A percentile compares a stretch with the other conserved stretches of the same genome.
These are phyloP conservation scores for Schizotus pectinicornis DNA, from an alignment of 2,888 invertebrate genomes.

Conservation along the genomic window DNA sequence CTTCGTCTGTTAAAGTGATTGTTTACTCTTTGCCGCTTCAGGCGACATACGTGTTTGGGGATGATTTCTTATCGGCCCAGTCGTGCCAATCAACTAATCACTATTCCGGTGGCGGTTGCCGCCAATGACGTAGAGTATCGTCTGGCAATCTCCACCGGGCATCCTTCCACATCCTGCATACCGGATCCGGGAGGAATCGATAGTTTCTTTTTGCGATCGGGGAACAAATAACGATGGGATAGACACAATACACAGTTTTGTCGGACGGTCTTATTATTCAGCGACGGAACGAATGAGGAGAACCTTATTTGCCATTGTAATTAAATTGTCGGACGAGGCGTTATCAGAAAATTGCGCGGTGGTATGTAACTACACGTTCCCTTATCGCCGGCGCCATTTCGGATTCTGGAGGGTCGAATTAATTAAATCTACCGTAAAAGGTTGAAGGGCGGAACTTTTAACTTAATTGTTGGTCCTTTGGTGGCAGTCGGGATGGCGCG, in stretches of 20 bases:
- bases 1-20: too few species aligned
- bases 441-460: constrained; percentile 22
- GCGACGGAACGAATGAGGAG: too few species aligned
- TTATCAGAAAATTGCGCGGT: not conserved
- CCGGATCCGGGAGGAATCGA: constrained; percentile 12
- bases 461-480: constrained; percentile 13
- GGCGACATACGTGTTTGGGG: too few species aligned
- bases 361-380: not conserved
- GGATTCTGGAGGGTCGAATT: constrained; percentile 2
- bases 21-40: too few species aligned
- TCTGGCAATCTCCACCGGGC: constrained; percentile 21
- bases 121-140: constrained; percentile 32
- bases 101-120: constrained; percentile 28
- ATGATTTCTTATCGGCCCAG: constrained; percentile 2
- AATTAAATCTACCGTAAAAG: constrained; percentile 6
- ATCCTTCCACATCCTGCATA: constrained; percentile 7
- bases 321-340: constrained; percentile 10
- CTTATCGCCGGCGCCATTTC: constrained; percentile 1
- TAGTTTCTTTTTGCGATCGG: constrained; percentile 25
- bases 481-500: not conserved
- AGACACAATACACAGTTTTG: not conserved
- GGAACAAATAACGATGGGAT: constrained; percentile 26
- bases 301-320: constrained; percentile 18
- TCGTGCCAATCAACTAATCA: constrained; percentile 20
- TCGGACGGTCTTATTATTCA: constrained; percentile 23